phyloP scores from a whole-genome alignment of 64 coral and sea anemone species.

The Stichodactyla helianthus region DNA sequence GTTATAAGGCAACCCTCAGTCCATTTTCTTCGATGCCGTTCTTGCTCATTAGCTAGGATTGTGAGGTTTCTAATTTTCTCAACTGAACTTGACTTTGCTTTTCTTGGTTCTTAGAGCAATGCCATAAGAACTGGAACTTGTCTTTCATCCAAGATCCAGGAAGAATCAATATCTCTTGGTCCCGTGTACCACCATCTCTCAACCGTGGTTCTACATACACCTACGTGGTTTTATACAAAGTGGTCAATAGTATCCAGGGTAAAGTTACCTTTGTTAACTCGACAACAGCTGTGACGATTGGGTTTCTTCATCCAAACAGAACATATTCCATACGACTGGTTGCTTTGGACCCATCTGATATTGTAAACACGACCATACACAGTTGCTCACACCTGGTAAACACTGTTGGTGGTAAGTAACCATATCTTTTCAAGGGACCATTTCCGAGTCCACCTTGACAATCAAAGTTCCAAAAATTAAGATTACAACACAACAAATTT shows the following conservation, averaged over 20 bases:
- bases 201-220: neutral
- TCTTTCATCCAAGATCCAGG: neutral
- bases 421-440: no score
- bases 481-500: no score
- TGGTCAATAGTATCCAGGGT: neutral
- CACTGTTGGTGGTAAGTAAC: neutral
- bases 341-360: neutral
- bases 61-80: no score
- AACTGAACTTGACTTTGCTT: no score
- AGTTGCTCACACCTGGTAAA: neutral
- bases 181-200: neutral
- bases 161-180: neutral
- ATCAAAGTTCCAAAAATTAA: no score
- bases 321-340: neutral
- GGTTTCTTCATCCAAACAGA: neutral
- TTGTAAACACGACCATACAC: neutral
- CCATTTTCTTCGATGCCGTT: no score
- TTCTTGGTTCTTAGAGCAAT: neutral
- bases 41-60: no score
- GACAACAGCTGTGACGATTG: neutral
- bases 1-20: no score
- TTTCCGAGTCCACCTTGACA: no score
- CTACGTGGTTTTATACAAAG: neutral
- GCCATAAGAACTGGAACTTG: neutral
- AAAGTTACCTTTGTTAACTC: neutral